Conservation (phyloP, 2,888 invertebrate species). For the Clitarchus hookeri region DNA sequence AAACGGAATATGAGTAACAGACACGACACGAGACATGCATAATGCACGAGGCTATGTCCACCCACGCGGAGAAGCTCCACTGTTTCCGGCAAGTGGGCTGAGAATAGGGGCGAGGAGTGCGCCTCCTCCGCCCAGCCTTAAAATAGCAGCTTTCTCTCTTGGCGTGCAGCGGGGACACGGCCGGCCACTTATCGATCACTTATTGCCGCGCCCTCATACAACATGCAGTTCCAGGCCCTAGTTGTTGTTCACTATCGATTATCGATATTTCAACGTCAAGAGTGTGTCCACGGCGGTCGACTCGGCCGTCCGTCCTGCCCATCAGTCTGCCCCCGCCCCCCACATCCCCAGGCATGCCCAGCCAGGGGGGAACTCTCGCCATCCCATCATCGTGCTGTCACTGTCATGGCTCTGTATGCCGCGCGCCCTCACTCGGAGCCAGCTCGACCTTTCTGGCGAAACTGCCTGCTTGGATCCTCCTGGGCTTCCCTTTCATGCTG, state of each 20-base stretch:
- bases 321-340: background rate
- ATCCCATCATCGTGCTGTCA: too few relatives aligned
- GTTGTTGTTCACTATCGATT: background rate
- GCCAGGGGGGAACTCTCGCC: too few relatives aligned
- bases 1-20: background rate
- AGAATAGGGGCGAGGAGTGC: background rate
- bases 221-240: background rate
- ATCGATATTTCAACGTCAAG: background rate
- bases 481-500: too few relatives aligned
- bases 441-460: too few relatives aligned
- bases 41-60: conserved; percentile 10
- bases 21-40: background rate
- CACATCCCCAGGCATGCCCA: background rate
- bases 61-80: background rate
- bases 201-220: background rate
- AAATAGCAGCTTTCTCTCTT: background rate
- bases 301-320: background rate
- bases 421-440: too few relatives aligned
- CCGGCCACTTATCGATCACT: background rate
- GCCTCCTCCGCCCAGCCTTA: background rate
- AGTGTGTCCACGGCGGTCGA: background rate
- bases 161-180: background rate
- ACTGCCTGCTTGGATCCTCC: too few relatives aligned
- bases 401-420: too few relatives aligned
- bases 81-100: background rate